phyloP scores from a whole-genome alignment of 1,140 invertebrate genomes.

The Atta colombica region DNA sequence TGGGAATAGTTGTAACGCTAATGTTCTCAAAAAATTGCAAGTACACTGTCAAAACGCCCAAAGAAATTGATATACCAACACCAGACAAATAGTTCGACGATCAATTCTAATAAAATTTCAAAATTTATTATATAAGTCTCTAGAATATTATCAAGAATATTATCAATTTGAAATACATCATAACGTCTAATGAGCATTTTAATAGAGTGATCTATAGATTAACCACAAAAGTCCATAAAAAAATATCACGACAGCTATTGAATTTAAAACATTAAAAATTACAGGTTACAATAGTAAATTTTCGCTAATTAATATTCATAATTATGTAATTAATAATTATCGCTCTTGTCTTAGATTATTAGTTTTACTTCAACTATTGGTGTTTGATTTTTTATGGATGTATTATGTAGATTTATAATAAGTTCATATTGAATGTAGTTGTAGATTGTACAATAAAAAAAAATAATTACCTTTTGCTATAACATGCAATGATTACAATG shows the following conservation, averaged over 20 bases:
- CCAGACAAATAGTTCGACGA: slow-evolving; percentile 87
- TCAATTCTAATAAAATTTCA: slow-evolving; percentile 84
- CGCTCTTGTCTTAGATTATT: not conserved
- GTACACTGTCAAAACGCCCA: slow-evolving; percentile 85
- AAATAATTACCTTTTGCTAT: slow-evolving; percentile 57
- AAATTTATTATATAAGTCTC: not conserved
- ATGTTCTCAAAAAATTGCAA: slow-evolving; percentile 56
- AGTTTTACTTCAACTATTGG: not conserved
- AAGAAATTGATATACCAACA: slow-evolving; percentile 87
- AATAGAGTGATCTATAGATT: too few relatives aligned
- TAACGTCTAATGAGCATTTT: not conserved
- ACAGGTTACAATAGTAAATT: not conserved
- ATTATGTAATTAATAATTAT: too few relatives aligned
- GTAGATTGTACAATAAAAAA: not conserved
- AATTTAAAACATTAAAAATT: not conserved
- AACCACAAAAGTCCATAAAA: too few relatives aligned
- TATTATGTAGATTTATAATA: not conserved
- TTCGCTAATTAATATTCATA: not conserved
- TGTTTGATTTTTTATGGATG: not conserved
- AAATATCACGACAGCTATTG: too few relatives aligned
- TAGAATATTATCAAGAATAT: too few relatives aligned
- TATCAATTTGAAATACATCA: too few relatives aligned
- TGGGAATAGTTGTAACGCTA: slow-evolving; percentile 26
- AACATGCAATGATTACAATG: slow-evolving; percentile 84
- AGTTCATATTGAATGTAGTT: not conserved